Percentiles rank a stretch among this genome's conserved stretches.
Evolutionary conservation across 2,797 vertebrate genomes (phyloP).

Genomic region (Enteromius viviparus): DNA sequence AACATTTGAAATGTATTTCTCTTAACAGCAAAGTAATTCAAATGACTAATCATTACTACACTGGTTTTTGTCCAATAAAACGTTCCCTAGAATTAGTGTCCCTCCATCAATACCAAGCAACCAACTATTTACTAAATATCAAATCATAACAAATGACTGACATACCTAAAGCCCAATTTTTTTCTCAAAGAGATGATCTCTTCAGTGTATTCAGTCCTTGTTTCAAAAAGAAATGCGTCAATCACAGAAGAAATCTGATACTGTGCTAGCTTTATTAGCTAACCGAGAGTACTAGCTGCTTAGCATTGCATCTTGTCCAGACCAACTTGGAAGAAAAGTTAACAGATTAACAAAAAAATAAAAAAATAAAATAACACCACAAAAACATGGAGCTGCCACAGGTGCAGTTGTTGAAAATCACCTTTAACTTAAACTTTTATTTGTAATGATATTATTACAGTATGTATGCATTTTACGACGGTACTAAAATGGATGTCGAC

Average conservation of each 20-base stretch:
- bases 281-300: background rate
- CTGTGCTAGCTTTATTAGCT: background rate
- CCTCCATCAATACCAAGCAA: background rate
- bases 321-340: background rate
- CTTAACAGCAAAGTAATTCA: background rate
- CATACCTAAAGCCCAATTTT: background rate
- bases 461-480: constrained; percentile 20
- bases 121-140: background rate
- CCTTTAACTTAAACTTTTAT: constrained; percentile 6
- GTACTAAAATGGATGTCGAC: constrained; percentile 64
- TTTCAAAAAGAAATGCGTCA: background rate
- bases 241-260: background rate
- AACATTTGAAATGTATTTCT: background rate
- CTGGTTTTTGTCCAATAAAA: background rate
- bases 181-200: background rate
- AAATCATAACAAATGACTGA: background rate
- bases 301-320: background rate
- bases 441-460: constrained; percentile 16
- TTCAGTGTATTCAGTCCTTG: background rate
- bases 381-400: background rate
- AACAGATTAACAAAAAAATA: background rate
- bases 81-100: background rate
- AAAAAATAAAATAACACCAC: background rate
- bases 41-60: background rate
- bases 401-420: constrained; percentile 2